phyloP scores from a whole-genome alignment of 23 tunicate genomes.

The Halocynthia roretzi region DNA sequence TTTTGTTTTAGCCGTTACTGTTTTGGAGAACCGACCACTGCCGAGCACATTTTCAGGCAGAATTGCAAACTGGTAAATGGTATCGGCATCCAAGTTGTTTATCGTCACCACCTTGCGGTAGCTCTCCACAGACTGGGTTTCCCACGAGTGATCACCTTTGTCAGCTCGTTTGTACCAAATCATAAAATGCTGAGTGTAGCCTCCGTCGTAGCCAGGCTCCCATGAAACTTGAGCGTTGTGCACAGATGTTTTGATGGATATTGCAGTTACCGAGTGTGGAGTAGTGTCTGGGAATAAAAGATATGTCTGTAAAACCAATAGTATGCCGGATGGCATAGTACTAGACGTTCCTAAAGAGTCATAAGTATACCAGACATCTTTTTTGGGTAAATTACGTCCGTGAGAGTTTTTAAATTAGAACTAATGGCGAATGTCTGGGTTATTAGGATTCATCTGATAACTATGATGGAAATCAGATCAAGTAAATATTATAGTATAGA shows the following conservation, averaged over 20 bases:
- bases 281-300: conserved; percentile 42
- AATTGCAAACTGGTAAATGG: conserved; percentile 72
- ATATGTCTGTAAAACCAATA: too few relatives aligned
- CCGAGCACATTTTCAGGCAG: conserved; percentile 77
- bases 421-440: too few relatives aligned
- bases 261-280: conserved; percentile 50
- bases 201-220: conserved; percentile 89
- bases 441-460: too few relatives aligned
- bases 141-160: conserved; percentile 73
- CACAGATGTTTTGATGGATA: conserved; percentile 42
- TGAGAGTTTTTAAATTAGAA: too few relatives aligned
- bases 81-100: conserved; percentile 58
- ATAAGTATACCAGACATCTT: too few relatives aligned
- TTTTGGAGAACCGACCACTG: conserved; percentile 63
- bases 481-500: too few relatives aligned
- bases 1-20: conserved; percentile 57
- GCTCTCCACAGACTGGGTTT: conserved; percentile 34
- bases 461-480: too few relatives aligned
- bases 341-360: too few relatives aligned
- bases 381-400: too few relatives aligned
- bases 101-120: conserved; percentile 56
- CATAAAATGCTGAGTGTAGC: conserved; percentile 64
- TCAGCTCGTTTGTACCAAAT: conserved; percentile 75
- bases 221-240: conserved; percentile 50
- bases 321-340: too few relatives aligned